A percentile compares a stretch with the other conserved stretches of the same genome.
These are phyloP conservation scores for Leucoraja erinaceus DNA, from an alignment of 2,113 vertebrate genomes.

Conservation along the genomic window DNA sequence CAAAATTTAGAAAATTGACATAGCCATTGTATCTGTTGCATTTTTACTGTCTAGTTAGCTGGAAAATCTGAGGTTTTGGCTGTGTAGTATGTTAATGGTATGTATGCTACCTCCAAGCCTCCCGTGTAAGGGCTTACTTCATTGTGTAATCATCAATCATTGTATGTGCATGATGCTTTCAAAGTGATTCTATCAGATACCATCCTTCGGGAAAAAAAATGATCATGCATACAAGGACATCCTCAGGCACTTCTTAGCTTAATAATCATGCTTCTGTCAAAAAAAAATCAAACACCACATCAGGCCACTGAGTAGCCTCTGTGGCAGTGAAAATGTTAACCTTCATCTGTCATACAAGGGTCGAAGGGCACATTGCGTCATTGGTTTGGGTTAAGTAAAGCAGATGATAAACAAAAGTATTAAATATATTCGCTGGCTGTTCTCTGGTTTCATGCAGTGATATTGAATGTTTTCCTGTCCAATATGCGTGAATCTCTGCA, in stretches of 20 bases:
- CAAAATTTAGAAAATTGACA: not conserved
- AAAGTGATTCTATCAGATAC: constrained; percentile 31
- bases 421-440: constrained; percentile 36
- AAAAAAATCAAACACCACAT: constrained; percentile 21
- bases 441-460: constrained; percentile 40
- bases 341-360: constrained; percentile 42
- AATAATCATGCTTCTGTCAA: constrained; percentile 34
- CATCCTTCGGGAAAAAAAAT: constrained; percentile 35
- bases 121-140: constrained; percentile 32
- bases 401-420: constrained; percentile 40
- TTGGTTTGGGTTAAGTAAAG: constrained; percentile 39
- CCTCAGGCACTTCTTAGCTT: constrained; percentile 28
- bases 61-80: not conserved
- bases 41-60: not conserved
- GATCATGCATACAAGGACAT: constrained; percentile 28
- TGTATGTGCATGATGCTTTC: constrained; percentile 4
- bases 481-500: constrained; percentile 48
- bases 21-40: not conserved
- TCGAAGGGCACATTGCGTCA: constrained; percentile 33
- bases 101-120: constrained; percentile 29
- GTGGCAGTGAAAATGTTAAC: constrained; percentile 22
- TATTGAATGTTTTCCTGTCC: constrained; percentile 41
- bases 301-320: constrained; percentile 4
- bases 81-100: constrained; percentile 15
- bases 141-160: constrained; percentile 36